Conservation (phyloP, 2,797 vertebrate species). For the Serranus cabrilla region DNA sequence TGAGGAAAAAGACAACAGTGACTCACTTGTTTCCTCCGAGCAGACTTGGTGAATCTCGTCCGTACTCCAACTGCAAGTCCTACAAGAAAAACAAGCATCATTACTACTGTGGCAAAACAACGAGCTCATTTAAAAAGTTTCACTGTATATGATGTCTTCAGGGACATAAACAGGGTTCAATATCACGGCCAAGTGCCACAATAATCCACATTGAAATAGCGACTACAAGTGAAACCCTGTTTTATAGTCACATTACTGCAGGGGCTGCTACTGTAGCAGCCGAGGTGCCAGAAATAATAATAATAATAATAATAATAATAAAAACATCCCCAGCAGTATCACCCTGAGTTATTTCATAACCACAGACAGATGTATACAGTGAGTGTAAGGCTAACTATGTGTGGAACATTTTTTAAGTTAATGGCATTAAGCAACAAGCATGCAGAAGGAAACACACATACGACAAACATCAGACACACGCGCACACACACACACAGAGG, state of each 20-base stretch:
- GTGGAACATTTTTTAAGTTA: constrained; percentile 14
- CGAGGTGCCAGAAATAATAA: too few species aligned
- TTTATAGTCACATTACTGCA: constrained; percentile 4
- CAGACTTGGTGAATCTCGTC: constrained; percentile 91
- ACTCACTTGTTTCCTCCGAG: constrained; percentile 97
- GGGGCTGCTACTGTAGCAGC: constrained; percentile 17
- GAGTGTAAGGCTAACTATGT: neutral
- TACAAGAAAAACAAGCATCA: constrained; percentile 67
- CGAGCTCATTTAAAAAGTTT: neutral
- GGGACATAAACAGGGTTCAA: neutral
- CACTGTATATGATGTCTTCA: constrained; percentile 6
- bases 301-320: neutral
- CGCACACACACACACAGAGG: neutral
- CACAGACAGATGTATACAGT: constrained; percentile 21
- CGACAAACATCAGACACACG: neutral
- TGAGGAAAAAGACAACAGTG: neutral
- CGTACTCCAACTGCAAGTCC: constrained; percentile 95
- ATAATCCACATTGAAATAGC: constrained; percentile 21
- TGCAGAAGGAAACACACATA: constrained; percentile 47
- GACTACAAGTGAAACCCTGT: neutral
- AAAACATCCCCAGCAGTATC: neutral
- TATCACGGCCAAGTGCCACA: neutral
- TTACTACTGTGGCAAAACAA: constrained; percentile 32
- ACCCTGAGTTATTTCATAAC: neutral
- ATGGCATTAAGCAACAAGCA: constrained; percentile 25